A percentile compares a stretch with the other conserved stretches of the same genome.
phyloP scores from a whole-genome alignment of 2,797 vertebrate species.

The Phoebastria nigripes region DNA sequence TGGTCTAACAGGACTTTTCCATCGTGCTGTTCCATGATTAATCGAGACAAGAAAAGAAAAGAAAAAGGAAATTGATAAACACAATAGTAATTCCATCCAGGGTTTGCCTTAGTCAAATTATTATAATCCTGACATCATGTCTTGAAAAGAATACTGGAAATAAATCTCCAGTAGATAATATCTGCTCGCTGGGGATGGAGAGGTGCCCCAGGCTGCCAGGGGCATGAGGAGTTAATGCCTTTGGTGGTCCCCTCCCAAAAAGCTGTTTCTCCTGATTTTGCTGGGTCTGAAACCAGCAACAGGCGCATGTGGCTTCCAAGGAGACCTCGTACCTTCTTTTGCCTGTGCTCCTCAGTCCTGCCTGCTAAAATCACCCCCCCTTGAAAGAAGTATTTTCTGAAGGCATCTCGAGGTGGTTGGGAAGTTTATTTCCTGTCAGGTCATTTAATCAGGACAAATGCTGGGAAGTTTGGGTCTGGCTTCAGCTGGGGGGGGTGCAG shows the following conservation, averaged over 20 bases:
- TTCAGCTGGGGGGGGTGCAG: neutral
- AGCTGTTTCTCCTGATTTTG: accelerated
- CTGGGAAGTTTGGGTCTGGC: neutral
- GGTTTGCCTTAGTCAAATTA: slow-evolving; percentile 26
- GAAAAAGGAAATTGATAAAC: slow-evolving; percentile 45
- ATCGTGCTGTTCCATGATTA: slow-evolving; percentile 9
- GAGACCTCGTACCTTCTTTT: neutral
- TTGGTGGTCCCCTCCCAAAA: neutral
- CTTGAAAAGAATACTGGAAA: slow-evolving; percentile 58
- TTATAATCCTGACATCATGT: slow-evolving; percentile 62
- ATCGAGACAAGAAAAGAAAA: neutral
- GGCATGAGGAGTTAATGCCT: neutral
- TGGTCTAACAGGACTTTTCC: slow-evolving; percentile 52
- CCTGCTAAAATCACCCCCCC: neutral
- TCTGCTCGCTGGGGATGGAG: neutral
- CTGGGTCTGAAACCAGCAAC: neutral
- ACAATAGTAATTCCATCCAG: slow-evolving; percentile 12
- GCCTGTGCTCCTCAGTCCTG: neutral
- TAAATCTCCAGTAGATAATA: neutral
- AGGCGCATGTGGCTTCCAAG: neutral
- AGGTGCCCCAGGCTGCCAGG: neutral
- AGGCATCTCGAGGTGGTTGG: neutral
- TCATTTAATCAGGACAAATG: neutral
- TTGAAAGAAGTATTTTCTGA: neutral
- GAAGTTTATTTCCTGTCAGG: neutral